phyloP scores from a whole-genome alignment of 1,140 invertebrate species.

The Drosophila pseudoobscura region DNA sequence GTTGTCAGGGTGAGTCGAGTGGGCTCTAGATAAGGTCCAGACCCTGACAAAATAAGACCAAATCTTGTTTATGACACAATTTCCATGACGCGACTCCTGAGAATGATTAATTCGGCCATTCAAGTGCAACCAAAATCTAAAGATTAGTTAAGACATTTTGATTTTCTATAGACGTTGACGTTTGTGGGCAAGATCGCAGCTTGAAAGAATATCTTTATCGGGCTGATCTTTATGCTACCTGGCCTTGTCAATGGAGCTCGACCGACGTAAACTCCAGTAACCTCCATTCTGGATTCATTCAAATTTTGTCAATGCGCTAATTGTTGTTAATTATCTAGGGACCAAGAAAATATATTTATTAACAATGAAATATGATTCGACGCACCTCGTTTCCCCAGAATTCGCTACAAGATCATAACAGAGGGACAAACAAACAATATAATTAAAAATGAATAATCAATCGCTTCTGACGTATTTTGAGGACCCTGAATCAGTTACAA shows the following conservation, averaged over 20 bases:
- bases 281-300: conserved; percentile 28
- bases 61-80: conserved; percentile 45
- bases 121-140: conserved; percentile 7
- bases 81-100: conserved; percentile 31
- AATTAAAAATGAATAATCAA: conserved; percentile 21
- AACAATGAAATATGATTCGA: conserved; percentile 47
- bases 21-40: conserved; percentile 14
- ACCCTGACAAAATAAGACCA: conserved; percentile 49
- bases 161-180: neutral
- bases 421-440: conserved; percentile 26
- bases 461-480: conserved; percentile 8
- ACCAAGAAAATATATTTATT: conserved; percentile 54
- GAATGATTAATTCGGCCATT: conserved; percentile 46
- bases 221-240: neutral
- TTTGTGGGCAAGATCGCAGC: neutral
- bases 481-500: conserved; percentile 5
- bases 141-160: conserved; percentile 30
- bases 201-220: neutral
- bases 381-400: conserved; percentile 34
- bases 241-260: conserved; percentile 29
- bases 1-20: conserved; percentile 50
- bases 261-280: conserved; percentile 3
- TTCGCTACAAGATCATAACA: conserved; percentile 25
- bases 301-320: conserved; percentile 43
- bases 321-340: conserved; percentile 43